Conservation (phyloP, 2,888 invertebrate species). For the Coenonympha glycerion region DNA sequence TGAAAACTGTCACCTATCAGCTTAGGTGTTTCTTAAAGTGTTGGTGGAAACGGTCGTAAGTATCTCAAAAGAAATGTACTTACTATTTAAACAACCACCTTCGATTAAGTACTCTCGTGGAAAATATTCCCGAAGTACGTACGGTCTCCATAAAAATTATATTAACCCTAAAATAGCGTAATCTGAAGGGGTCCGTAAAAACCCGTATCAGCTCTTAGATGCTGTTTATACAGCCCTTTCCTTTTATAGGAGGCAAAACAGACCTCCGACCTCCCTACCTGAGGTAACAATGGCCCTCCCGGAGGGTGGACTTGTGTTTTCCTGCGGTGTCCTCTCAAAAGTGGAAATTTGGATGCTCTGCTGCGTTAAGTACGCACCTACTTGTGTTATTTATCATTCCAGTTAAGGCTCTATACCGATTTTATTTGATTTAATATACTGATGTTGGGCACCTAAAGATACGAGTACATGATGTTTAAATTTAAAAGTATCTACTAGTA, state of each 20-base stretch:
- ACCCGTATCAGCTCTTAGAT: constrained; percentile 12
- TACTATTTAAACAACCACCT: too few species aligned
- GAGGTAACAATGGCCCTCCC: constrained; percentile 15
- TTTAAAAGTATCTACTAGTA: too few species aligned
- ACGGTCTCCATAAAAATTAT: background rate
- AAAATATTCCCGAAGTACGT: too few species aligned
- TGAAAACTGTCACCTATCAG: too few species aligned
- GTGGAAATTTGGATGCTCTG: constrained; percentile 13
- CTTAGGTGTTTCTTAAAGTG: too few species aligned
- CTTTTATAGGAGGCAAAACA: constrained; percentile 23
- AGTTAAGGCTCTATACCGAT: background rate
- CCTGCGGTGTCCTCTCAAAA: constrained; percentile 5
- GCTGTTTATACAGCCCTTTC: constrained; percentile 18
- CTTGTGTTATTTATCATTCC: background rate
- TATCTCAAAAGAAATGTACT: too few species aligned
- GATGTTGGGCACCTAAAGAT: too few species aligned
- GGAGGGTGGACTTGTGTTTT: constrained; percentile 11
- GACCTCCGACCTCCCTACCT: constrained; percentile 21
- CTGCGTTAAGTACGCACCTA: background rate
- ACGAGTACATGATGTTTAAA: too few species aligned
- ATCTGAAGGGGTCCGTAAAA: constrained; percentile 9
- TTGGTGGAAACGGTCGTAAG: too few species aligned
- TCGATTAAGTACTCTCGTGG: too few species aligned
- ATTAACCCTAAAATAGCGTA: background rate
- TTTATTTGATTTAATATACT: background rate